Percentiles rank a stretch among this genome's conserved stretches.
Conservation (phyloP, 2,797 vertebrate species). For the Urophycis tenuis region DNA sequence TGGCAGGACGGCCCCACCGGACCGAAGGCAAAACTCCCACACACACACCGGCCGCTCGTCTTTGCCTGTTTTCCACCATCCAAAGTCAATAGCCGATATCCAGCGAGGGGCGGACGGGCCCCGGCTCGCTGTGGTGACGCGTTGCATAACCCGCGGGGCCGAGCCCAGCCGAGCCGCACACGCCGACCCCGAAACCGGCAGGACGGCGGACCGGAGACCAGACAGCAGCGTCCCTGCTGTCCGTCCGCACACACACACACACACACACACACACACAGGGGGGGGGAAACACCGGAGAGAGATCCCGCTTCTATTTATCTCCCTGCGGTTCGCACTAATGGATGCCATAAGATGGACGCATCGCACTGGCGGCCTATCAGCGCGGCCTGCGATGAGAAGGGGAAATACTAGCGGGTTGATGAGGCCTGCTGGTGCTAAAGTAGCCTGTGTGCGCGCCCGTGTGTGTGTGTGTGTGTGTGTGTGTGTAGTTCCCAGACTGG, state of each 20-base stretch:
- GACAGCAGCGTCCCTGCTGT: conserved; percentile 14
- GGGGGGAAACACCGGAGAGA: background rate
- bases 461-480: background rate
- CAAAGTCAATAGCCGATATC: conserved; percentile 49
- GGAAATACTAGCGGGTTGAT: background rate
- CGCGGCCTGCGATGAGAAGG: background rate
- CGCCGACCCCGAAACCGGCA: background rate
- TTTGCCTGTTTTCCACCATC: conserved; percentile 50
- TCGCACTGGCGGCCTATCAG: background rate
- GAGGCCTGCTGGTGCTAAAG: background rate
- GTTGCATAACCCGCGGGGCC: conserved; percentile 37
- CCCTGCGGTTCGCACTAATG: background rate
- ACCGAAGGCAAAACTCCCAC: conserved; percentile 28
- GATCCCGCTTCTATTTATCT: background rate
- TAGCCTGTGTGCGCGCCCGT: background rate
- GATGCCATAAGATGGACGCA: background rate
- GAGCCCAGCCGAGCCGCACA: background rate
- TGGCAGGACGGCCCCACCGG: background rate
- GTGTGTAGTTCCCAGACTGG: conserved; percentile 26
- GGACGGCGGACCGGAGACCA: conserved; percentile 5
- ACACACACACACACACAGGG: background rate
- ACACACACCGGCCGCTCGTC: conserved; percentile 43
- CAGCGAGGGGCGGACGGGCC: conserved; percentile 34
- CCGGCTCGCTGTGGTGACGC: conserved; percentile 21
- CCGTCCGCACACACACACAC: background rate